These are phyloP conservation scores for Rhagonycha fulva DNA, from an alignment of 2,888 invertebrate species.

Conservation along the genomic window DNA sequence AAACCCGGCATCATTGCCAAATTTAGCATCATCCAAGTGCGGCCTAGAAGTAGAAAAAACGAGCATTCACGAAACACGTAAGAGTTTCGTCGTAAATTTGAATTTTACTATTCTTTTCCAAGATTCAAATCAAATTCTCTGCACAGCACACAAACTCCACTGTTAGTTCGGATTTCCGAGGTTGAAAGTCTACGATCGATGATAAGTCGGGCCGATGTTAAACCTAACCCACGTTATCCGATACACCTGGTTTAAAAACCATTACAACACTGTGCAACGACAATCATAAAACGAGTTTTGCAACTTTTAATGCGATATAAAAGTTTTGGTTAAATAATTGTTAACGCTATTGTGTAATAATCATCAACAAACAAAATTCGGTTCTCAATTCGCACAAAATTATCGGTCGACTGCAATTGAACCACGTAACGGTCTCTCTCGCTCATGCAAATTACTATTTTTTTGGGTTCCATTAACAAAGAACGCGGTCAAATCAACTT, in stretches of 20 bases:
- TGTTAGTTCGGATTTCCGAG: constrained; percentile 24
- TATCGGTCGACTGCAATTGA: constrained; percentile 9
- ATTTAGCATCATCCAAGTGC: constrained; percentile 19
- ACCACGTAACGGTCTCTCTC: constrained; percentile 11
- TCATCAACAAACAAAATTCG: constrained; percentile 4
- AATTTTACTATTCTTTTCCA: constrained; percentile 19
- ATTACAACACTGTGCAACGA: constrained; percentile 14
- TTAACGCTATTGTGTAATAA: constrained; percentile 14
- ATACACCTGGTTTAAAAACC: constrained; percentile 19
- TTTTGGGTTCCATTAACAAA: not conserved
- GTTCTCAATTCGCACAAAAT: constrained; percentile 9
- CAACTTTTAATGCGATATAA: constrained; percentile 18
- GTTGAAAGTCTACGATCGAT: constrained; percentile 19
- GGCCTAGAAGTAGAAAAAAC: constrained; percentile 20
- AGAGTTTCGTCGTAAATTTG: constrained; percentile 13
- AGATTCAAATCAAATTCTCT: constrained; percentile 20
- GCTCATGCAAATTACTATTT: constrained; percentile 4
- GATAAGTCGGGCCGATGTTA: constrained; percentile 7
- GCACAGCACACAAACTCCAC: constrained; percentile 13
- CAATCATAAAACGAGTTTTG: constrained; percentile 25
- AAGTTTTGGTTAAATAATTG: constrained; percentile 5
- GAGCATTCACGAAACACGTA: constrained; percentile 19
- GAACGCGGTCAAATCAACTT: not conserved
- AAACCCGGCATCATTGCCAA: constrained; percentile 27
- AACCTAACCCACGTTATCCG: constrained; percentile 18